Conservation (phyloP, 2,113 vertebrate genomes). For the Zootoca vivipara region DNA sequence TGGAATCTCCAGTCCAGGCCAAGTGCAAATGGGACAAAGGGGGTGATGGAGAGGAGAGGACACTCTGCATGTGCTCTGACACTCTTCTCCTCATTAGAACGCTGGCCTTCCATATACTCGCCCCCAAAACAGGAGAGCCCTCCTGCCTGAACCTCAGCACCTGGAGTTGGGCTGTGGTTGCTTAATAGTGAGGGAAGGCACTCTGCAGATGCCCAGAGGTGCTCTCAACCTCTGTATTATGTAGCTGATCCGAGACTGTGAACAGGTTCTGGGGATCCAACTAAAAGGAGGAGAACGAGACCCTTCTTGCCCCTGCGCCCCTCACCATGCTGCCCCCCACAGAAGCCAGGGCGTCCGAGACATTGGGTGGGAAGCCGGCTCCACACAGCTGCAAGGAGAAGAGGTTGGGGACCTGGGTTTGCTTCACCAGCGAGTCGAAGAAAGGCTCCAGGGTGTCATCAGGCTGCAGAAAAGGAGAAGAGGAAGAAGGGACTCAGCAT, state of each 20-base stretch:
- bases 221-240: neutral
- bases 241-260: neutral
- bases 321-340: conserved; percentile 98
- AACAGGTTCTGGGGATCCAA: no score
- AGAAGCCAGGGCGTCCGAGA: conserved; percentile 84
- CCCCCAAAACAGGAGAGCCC: neutral
- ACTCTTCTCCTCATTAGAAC: no score
- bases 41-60: no score
- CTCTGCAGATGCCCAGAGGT: neutral
- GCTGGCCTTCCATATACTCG: neutral
- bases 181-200: no score
- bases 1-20: neutral
- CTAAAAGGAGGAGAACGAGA: neutral
- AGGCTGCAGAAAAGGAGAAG: conserved; percentile 74
- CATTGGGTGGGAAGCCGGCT: conserved; percentile 88
- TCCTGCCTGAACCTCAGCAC: neutral
- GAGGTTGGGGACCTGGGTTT: conserved; percentile 90
- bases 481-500: neutral
- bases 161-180: neutral
- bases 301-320: neutral
- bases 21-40: neutral
- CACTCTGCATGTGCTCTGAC: neutral
- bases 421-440: conserved; percentile 95
- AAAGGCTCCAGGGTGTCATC: conserved; percentile 95
- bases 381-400: conserved; percentile 98